These are phyloP conservation scores for Laupala kohalensis DNA, from an alignment of 1,140 invertebrate genomes.

Conservation along the genomic window DNA sequence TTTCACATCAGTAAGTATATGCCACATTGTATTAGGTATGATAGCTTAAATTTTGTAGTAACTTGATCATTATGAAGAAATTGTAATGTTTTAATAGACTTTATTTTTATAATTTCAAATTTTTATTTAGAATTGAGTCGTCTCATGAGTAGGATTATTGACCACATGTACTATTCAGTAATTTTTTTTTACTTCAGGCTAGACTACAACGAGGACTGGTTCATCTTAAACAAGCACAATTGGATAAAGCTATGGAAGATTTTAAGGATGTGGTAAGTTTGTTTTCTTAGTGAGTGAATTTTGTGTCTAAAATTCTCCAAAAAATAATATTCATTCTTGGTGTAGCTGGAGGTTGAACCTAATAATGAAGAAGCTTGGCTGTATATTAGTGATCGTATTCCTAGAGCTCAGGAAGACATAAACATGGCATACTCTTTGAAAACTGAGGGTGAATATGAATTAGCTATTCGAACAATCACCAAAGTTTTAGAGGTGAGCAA, in stretches of 20 bases:
- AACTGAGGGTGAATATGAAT: slow-evolving; percentile 43
- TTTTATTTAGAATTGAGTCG: neutral
- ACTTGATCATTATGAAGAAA: neutral
- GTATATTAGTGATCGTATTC: slow-evolving; percentile 20
- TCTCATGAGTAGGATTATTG: neutral
- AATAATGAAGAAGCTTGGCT: slow-evolving; percentile 64
- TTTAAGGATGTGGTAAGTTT: slow-evolving; percentile 71
- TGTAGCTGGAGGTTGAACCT: slow-evolving; percentile 59
- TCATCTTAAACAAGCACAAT: slow-evolving; percentile 76
- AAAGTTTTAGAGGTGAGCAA: slow-evolving; percentile 55
- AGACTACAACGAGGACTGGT: slow-evolving; percentile 75
- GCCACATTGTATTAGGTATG: neutral
- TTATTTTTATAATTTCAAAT: neutral
- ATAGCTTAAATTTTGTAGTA: neutral
- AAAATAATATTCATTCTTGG: neutral
- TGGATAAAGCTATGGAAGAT: slow-evolving; percentile 69
- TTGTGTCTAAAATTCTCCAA: neutral
- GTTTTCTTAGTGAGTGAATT: neutral
- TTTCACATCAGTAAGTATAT: slow-evolving; percentile 59
- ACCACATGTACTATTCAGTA: neutral
- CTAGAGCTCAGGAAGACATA: neutral
- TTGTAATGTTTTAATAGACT: neutral
- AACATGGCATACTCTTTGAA: slow-evolving; percentile 4
- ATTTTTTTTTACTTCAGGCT: slow-evolving; percentile 38
- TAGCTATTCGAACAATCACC: slow-evolving; percentile 56